Base-by-base conservation (phyloP, 2,888 invertebrate genomes). In the Diaperis boleti region DNA sequence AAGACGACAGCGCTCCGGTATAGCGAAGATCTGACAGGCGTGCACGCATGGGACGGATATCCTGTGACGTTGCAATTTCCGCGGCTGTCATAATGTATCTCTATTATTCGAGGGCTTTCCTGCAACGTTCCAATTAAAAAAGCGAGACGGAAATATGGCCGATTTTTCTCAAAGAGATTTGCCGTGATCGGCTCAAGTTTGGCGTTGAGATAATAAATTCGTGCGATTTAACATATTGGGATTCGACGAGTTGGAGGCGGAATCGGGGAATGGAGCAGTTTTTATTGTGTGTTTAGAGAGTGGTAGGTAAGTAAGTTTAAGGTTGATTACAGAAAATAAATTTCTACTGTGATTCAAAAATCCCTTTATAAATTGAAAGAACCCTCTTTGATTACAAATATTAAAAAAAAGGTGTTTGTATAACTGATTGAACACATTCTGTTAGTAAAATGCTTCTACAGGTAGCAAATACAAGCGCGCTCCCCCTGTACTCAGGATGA, bases 81-180 rank as follows among this genome's bases (percentile, higher is more conserved):
- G 35, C 37, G 15, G 35, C 59, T 64, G 64, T 64, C 64, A 64
- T 64, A 59, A 64, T 63, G 59, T 63, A 49, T 64, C 59, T 60
- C 41, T 64, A 59, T 60, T 59, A 57, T 56, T 54, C 47, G 45
- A 50, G 49, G 42, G 45, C 52, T 57, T 59, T 26, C 26, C 39
- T 41, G 49, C 37, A 42, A 14, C 44, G 33, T 44, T 44, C 45
- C 45, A 56, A 56, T 56, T 56, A 56, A 56, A 56, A 56, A 45
- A n/a, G n/a, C n/a, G 33, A 33, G 6, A 33, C 3, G 33, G 7
- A 33, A 22, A 22, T 22, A 22, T 6, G 8, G n/a, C n/a, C 33
- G 33, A 33, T 33, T 33, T 10, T 33, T 33, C 33, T n/a, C 4
- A 10, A 10, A 10, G 7, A 4, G 22, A 15, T 33, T 33, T 33